Evolutionary conservation across 2,797 vertebrate species (phyloP).

Genomic region (Chaetodon trifasciatus): DNA sequence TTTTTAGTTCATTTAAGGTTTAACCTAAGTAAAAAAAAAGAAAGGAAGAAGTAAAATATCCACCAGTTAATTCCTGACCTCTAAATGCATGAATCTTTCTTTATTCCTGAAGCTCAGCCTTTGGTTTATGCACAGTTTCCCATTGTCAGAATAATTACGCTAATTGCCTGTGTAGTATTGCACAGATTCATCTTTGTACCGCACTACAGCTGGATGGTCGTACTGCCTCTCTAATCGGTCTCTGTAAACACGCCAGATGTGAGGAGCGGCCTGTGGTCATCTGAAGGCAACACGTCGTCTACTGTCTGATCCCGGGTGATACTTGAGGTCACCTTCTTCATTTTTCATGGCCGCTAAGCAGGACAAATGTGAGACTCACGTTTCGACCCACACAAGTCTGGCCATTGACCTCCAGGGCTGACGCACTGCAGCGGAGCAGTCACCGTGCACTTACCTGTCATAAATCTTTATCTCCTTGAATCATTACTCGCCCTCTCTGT

Average conservation of each 20-base stretch:
- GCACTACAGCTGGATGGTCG: background rate
- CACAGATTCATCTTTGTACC: slow-evolving; percentile 15
- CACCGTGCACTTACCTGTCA: slow-evolving; percentile 50
- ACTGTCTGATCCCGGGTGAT: slow-evolving; percentile 54
- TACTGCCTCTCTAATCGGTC: slow-evolving; percentile 3
- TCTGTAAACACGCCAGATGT: slow-evolving; percentile 32
- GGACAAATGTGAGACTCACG: slow-evolving; percentile 76
- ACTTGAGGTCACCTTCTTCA: slow-evolving; percentile 77
- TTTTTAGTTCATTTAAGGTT: background rate
- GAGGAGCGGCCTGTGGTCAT: slow-evolving; percentile 32
- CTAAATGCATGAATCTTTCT: background rate
- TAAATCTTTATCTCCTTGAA: slow-evolving; percentile 72
- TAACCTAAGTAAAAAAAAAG: background rate
- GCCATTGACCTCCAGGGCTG: slow-evolving; percentile 63
- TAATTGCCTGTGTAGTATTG: background rate
- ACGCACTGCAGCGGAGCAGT: slow-evolving; percentile 46
- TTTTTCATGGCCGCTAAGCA: slow-evolving; percentile 79
- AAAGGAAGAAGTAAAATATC: background rate
- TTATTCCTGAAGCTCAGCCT: background rate
- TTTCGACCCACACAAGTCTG: slow-evolving; percentile 71
- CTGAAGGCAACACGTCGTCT: slow-evolving; percentile 12
- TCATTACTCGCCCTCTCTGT: slow-evolving; percentile 47
- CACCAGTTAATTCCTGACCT: background rate
- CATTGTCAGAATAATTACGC: background rate
- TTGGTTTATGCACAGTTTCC: background rate